Evolutionary conservation across 2,888 invertebrate genomes (phyloP).

Genomic region (Eremobia ochroleuca): DNA sequence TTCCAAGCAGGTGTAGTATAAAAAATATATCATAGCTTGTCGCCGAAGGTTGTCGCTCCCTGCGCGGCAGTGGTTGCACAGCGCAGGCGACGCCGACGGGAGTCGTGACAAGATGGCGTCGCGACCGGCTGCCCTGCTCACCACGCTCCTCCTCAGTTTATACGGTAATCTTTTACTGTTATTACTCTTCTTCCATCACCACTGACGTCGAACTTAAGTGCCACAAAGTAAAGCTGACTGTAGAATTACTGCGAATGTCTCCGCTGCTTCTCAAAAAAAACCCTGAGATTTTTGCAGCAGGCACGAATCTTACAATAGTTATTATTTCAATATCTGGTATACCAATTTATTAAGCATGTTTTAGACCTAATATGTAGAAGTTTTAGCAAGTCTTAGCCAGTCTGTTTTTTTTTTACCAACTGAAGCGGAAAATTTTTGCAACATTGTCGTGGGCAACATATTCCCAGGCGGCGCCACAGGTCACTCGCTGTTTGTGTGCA

Average conservation of each 20-base stretch:
- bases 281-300: background rate
- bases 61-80: conserved; percentile 37
- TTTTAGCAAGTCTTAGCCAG: too few species aligned
- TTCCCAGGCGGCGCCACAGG: too few species aligned
- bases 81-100: conserved; percentile 24
- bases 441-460: background rate
- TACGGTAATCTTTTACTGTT: conserved; percentile 65
- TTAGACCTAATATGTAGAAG: background rate
- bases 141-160: conserved; percentile 63
- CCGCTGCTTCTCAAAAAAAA: too few species aligned
- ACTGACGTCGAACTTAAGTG: background rate
- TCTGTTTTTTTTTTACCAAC: background rate
- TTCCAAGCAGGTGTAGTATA: too few species aligned
- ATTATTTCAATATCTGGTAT: background rate
- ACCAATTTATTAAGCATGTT: background rate
- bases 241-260: background rate
- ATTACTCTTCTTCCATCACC: background rate
- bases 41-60: conserved; percentile 55
- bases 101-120: conserved; percentile 75
- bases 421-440: background rate
- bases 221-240: background rate
- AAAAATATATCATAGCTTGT: background rate
- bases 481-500: conserved; percentile 15
- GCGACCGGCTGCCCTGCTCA: conserved; percentile 63
- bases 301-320: background rate